Evolutionary conservation across 2,797 vertebrate species (phyloP).

Genomic region (Epinephelus malabaricus): DNA sequence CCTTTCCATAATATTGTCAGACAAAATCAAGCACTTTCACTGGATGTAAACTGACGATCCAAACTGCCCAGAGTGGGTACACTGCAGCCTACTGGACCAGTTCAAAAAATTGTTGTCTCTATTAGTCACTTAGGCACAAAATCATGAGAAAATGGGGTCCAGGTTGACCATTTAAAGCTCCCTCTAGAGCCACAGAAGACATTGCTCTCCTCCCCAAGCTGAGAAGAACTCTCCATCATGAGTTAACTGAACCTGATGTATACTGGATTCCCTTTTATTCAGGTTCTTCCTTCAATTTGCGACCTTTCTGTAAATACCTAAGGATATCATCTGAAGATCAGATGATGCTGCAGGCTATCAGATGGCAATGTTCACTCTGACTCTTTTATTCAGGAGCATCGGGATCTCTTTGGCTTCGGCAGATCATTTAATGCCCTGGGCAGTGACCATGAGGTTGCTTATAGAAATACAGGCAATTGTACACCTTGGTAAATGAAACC

Average conservation of each 20-base stretch:
- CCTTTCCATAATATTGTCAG: no score
- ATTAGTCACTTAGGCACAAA: no score
- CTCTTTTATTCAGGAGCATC: conserved; percentile 7
- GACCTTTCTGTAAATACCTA: not conserved
- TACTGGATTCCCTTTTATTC: not conserved
- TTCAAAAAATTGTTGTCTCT: no score
- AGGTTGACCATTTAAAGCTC: not conserved
- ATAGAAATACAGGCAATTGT: not conserved
- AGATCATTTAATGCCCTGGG: conserved; percentile 7
- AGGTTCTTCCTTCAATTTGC: not conserved
- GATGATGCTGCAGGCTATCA: not conserved
- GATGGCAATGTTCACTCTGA: not conserved
- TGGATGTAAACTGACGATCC: no score
- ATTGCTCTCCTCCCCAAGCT: not conserved
- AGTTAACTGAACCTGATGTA: not conserved
- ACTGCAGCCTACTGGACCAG: no score
- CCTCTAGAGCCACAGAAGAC: not conserved
- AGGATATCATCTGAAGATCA: not conserved
- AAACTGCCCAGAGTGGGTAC: no score
- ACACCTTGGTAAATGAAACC: not conserved
- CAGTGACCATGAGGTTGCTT: conserved; percentile 5
- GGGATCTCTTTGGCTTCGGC: not conserved
- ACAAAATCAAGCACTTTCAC: no score
- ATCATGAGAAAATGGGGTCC: no score
- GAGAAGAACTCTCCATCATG: not conserved